Evolutionary conservation across 2,888 invertebrate genomes (phyloP).

Genomic region (Acrobasis suavella): DNA sequence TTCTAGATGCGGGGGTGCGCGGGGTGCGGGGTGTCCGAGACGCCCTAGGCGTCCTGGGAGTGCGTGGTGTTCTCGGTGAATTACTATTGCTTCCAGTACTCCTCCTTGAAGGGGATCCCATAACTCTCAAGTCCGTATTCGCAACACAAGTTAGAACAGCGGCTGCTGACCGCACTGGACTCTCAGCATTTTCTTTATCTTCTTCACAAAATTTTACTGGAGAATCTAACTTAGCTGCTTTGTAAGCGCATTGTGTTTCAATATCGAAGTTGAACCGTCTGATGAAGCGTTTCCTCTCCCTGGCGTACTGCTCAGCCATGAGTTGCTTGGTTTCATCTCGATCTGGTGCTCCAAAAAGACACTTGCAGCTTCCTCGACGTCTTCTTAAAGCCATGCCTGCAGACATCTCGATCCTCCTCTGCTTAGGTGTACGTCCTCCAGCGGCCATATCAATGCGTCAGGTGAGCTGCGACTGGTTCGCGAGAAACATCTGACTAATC

Average conservation of each 20-base stretch:
- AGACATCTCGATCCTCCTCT: conserved; percentile 69
- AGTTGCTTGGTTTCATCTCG: conserved; percentile 81
- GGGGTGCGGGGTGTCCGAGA: conserved; percentile 71
- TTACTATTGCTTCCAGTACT: conserved; percentile 50
- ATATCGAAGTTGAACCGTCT: conserved; percentile 84
- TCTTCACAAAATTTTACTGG: conserved; percentile 73
- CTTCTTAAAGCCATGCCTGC: conserved; percentile 67
- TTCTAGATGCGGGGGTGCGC: conserved; percentile 72
- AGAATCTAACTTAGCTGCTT: conserved; percentile 66
- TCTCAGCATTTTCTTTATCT: conserved; percentile 62
- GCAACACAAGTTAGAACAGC: conserved; percentile 70
- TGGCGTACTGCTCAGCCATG: conserved; percentile 82
- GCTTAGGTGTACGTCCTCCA: conserved; percentile 76
- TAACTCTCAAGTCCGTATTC: conserved; percentile 67
- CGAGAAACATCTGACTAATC: conserved; percentile 82
- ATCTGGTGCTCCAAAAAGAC: conserved; percentile 84
- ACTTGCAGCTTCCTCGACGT: conserved; percentile 77
- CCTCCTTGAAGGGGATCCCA: conserved; percentile 70
- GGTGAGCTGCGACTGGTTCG: conserved; percentile 75
- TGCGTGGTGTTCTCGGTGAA: conserved; percentile 64
- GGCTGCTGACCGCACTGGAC: conserved; percentile 61
- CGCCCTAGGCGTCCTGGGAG: conserved; percentile 62
- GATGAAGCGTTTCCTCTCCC: conserved; percentile 82
- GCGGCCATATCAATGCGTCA: conserved; percentile 73
- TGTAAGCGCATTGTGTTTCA: conserved; percentile 69